phyloP scores from a whole-genome alignment of 2,113 vertebrate genomes.

The Notiomystis cincta region DNA sequence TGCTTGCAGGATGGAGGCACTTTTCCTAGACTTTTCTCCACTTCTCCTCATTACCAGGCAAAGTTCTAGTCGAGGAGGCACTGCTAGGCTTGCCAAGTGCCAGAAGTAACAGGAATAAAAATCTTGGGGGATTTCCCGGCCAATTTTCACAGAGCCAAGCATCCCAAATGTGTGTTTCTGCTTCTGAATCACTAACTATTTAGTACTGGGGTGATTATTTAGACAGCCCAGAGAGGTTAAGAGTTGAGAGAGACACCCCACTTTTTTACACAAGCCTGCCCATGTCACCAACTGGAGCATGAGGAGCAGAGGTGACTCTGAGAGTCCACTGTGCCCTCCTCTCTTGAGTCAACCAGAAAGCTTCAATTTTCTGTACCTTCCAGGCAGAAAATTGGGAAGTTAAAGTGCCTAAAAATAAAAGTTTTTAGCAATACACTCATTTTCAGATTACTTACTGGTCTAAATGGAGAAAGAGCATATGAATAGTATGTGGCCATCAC shows the following conservation, averaged over 20 bases:
- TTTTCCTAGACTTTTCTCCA: neutral
- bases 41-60: neutral
- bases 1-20: neutral
- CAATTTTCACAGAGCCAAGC: neutral
- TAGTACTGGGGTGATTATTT: neutral
- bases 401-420: neutral
- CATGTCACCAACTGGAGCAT: neutral
- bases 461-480: neutral
- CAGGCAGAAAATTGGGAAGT: neutral
- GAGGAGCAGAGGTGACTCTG: neutral
- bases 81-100: neutral
- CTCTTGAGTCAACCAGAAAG: neutral
- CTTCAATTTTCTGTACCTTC: neutral
- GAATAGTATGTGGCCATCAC: neutral
- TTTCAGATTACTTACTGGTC: neutral
- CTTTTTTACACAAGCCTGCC: neutral
- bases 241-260: neutral
- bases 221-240: neutral
- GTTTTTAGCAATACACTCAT: neutral
- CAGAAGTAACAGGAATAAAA: constrained; percentile 13
- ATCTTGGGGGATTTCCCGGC: constrained; percentile 14
- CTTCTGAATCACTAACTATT: neutral
- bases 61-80: fast-evolving
- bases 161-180: neutral
- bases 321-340: neutral